These are phyloP conservation scores for Patella pellucida DNA, from an alignment of 2,888 invertebrate genomes.

Conservation along the genomic window DNA sequence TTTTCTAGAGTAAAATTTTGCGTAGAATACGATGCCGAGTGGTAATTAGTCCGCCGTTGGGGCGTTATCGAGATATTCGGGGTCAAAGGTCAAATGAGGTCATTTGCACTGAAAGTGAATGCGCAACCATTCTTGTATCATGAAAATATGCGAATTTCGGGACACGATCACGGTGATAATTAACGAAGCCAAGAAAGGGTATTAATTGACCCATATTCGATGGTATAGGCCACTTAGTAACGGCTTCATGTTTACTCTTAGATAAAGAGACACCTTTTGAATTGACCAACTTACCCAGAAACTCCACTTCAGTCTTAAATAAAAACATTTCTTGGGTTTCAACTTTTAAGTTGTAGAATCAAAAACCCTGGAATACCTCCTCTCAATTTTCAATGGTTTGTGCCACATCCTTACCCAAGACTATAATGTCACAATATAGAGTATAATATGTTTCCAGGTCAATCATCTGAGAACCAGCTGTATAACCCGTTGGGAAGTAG, in stretches of 20 bases:
- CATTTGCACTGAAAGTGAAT: too few relatives aligned
- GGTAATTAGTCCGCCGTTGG: too few relatives aligned
- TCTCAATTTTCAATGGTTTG: conserved; percentile 31
- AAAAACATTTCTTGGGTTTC: conserved; percentile 39
- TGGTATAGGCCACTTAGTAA: conserved; percentile 33
- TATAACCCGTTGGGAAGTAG: conserved; percentile 32
- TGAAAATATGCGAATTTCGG: too few relatives aligned
- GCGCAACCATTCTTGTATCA: too few relatives aligned
- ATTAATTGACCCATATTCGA: not conserved
- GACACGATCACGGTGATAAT: conserved; percentile 32
- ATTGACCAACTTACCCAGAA: conserved; percentile 29
- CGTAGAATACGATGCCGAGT: too few relatives aligned
- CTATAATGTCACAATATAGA: conserved; percentile 41
- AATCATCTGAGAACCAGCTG: conserved; percentile 32
- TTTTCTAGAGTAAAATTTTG: too few relatives aligned
- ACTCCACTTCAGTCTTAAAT: conserved; percentile 22
- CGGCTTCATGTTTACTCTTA: conserved; percentile 1
- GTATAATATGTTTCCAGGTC: conserved; percentile 34
- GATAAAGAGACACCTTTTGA: conserved; percentile 23
- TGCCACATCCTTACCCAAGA: conserved; percentile 34
- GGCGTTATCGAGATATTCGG: too few relatives aligned
- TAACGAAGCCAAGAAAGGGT: too few relatives aligned
- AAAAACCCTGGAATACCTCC: conserved; percentile 30
- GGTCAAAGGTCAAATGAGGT: too few relatives aligned
- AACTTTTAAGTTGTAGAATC: conserved; percentile 31